phyloP scores from a whole-genome alignment of 2,888 invertebrate genomes.

The Protodeltote pygarga region DNA sequence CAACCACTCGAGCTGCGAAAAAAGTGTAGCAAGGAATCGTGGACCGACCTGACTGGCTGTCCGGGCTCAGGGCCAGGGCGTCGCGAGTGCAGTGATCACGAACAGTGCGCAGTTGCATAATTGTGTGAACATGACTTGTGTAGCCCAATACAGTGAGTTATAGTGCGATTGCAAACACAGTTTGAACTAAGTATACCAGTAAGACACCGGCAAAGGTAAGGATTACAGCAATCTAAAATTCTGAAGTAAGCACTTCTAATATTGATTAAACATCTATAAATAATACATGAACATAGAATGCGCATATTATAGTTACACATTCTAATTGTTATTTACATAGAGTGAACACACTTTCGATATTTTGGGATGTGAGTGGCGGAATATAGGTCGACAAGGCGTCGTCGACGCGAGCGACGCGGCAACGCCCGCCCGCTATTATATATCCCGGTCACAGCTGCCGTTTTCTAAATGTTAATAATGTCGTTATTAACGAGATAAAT shows the following conservation, averaged over 20 bases:
- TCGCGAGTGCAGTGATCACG: constrained; percentile 65
- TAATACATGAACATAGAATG: no score
- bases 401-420: constrained; percentile 72
- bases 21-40: constrained; percentile 33
- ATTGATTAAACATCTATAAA: no score
- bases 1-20: constrained; percentile 44
- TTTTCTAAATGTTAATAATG: constrained; percentile 66
- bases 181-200: constrained; percentile 8
- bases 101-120: constrained; percentile 67
- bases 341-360: constrained; percentile 73
- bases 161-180: constrained; percentile 21
- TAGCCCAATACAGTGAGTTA: constrained; percentile 41
- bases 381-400: constrained; percentile 79
- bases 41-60: constrained; percentile 36
- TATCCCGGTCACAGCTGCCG: constrained; percentile 81
- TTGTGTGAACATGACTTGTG: constrained; percentile 52
- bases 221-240: neutral
- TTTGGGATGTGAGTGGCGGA: constrained; percentile 81
- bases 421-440: constrained; percentile 72
- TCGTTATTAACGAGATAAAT: constrained; percentile 23
- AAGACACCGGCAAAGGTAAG: constrained; percentile 28
- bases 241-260: no score
- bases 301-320: neutral
- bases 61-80: constrained; percentile 41
- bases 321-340: constrained; percentile 49